Conservation (phyloP, 2,113 vertebrate species). For the Sakesphorus luctuosus region DNA sequence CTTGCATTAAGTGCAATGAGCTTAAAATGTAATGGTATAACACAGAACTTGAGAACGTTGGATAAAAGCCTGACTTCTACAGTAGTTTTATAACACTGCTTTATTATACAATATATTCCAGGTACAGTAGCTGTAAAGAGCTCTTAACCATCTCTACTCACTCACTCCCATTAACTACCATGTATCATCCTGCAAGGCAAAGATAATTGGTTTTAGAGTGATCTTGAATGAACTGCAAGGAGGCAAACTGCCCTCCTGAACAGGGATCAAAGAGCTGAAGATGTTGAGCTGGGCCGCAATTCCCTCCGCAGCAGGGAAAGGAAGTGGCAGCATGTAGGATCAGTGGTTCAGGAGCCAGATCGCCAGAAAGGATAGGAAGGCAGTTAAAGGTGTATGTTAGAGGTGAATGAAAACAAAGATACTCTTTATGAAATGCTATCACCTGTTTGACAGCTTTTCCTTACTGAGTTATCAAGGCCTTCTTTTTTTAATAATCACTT, state of each 20-base stretch:
- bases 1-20: conserved; percentile 27
- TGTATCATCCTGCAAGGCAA: conserved; percentile 15
- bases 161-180: conserved; percentile 37
- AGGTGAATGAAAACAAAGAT: not conserved
- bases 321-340: not conserved
- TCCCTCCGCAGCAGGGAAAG: not conserved
- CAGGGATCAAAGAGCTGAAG: not conserved
- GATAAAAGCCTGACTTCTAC: conserved; percentile 6
- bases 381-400: not conserved
- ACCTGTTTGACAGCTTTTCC: not conserved
- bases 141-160: conserved; percentile 5
- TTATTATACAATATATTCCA: conserved; percentile 48
- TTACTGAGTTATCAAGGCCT: not conserved
- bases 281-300: not conserved
- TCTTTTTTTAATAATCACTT: not conserved
- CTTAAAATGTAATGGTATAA: conserved; percentile 37
- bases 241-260: not conserved
- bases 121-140: conserved; percentile 22
- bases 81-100: conserved; percentile 28
- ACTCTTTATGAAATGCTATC: not conserved
- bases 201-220: conserved; percentile 45
- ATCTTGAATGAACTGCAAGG: conserved; percentile 35
- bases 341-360: not conserved
- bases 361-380: not conserved
- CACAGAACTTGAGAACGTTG: not conserved